A percentile compares a stretch with the other conserved stretches of the same genome.
Evolutionary conservation across 2,797 vertebrate species (phyloP).

Genomic region (Gallinago solitaria): DNA sequence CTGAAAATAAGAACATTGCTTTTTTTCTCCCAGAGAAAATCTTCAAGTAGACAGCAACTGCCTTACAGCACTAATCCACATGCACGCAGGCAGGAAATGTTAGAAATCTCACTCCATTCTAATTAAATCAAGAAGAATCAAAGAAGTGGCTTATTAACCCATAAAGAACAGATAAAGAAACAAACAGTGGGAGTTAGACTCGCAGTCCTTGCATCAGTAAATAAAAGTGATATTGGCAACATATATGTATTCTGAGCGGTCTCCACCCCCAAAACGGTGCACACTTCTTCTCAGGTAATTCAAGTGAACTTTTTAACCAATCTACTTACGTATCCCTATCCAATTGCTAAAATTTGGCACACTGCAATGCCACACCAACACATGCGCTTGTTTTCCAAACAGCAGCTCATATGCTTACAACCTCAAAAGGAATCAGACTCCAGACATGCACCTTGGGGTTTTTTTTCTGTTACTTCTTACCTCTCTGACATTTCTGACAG

Average conservation of each 20-base stretch:
- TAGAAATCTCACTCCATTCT: constrained; percentile 68
- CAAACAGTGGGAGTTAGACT: constrained; percentile 61
- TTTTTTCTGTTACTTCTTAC: constrained; percentile 84
- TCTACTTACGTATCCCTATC: neutral
- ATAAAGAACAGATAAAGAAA: constrained; percentile 47
- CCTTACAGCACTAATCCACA: constrained; percentile 69
- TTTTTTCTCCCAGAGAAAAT: neutral
- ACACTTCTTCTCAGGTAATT: constrained; percentile 47
- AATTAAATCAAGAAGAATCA: constrained; percentile 41
- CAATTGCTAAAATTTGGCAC: constrained; percentile 46
- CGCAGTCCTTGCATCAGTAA: constrained; percentile 49
- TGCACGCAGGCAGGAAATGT: constrained; percentile 72
- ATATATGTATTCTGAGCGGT: constrained; percentile 26
- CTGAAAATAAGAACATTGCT: constrained; percentile 78
- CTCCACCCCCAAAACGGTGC: constrained; percentile 24
- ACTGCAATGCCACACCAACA: constrained; percentile 74
- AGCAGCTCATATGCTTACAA: constrained; percentile 53
- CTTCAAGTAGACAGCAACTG: constrained; percentile 12
- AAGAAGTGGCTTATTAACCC: constrained; percentile 34
- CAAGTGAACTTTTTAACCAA: constrained; percentile 7
- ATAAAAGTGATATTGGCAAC: constrained; percentile 17
- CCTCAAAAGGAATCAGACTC: constrained; percentile 71
- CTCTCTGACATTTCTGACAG: constrained; percentile 86
- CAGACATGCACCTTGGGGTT: constrained; percentile 81
- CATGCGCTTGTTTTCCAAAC: constrained; percentile 79